A percentile compares a stretch with the other conserved stretches of the same genome.
These are phyloP conservation scores for Smutsia gigantea DNA, from an alignment of 2,797 vertebrate genomes.

Conservation along the genomic window DNA sequence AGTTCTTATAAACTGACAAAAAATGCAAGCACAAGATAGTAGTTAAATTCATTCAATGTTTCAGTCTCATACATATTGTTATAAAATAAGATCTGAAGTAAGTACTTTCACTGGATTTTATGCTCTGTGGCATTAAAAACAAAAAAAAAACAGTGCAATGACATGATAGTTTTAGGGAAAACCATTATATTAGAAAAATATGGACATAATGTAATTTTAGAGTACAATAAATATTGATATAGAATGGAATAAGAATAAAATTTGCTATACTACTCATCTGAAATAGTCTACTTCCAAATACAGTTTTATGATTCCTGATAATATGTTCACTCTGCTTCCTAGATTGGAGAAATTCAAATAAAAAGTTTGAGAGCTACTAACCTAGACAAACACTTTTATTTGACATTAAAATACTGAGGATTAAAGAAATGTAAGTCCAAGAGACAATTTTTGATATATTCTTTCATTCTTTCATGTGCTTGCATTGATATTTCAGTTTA, in stretches of 20 bases:
- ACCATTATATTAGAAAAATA: neutral
- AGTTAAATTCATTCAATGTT: neutral
- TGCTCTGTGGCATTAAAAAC: neutral
- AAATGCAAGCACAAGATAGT: neutral
- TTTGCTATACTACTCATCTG: neutral
- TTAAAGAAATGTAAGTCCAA: conserved; percentile 24
- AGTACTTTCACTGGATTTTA: neutral
- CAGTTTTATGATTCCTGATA: neutral
- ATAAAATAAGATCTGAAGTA: neutral
- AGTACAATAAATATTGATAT: neutral
- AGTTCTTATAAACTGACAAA: neutral
- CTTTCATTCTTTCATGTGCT: neutral
- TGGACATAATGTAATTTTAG: neutral
- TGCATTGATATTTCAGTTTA: conserved; percentile 1
- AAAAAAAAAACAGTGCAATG: neutral
- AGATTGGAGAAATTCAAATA: neutral
- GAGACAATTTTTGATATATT: neutral
- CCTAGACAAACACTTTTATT: neutral
- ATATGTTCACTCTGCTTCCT: neutral
- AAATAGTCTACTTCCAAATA: neutral
- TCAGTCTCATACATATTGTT: neutral
- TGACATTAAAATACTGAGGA: neutral
- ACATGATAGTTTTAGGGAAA: neutral
- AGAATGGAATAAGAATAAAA: neutral
- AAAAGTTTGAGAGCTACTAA: neutral